These are phyloP conservation scores for Centroberyx gerrardi DNA, from an alignment of 2,797 vertebrate genomes.

Conservation along the genomic window DNA sequence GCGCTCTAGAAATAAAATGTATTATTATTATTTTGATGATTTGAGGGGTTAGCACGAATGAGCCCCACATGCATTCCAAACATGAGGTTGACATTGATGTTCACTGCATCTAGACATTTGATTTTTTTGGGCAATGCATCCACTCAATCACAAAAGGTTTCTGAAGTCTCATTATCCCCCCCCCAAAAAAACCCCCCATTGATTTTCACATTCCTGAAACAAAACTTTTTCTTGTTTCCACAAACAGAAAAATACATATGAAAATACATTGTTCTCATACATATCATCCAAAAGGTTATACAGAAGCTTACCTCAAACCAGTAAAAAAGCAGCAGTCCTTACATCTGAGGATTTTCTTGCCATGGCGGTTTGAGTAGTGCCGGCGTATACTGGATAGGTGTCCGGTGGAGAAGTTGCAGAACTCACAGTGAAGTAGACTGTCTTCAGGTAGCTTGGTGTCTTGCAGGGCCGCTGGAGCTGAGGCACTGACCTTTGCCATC, in stretches of 20 bases:
- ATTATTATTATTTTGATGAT: too few species aligned
- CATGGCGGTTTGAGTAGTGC: slow-evolving; percentile 92
- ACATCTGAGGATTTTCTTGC: slow-evolving; percentile 92
- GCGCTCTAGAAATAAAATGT: too few species aligned
- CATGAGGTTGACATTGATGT: too few species aligned
- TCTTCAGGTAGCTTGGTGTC: slow-evolving; percentile 40
- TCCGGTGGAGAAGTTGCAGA: slow-evolving; percentile 91
- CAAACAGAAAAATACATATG: background rate
- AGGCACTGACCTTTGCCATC: slow-evolving; percentile 83
- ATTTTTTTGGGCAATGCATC: too few species aligned
- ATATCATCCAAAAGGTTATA: background rate
- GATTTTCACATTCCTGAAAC: background rate
- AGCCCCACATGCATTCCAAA: too few species aligned
- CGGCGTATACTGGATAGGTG: slow-evolving; percentile 92
- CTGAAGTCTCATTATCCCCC: too few species aligned
- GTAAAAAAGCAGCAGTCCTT: slow-evolving; percentile 94
- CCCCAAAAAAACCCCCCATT: too few species aligned
- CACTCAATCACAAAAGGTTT: too few species aligned
- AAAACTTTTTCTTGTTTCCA: too few species aligned
- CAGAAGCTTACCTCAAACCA: slow-evolving; percentile 88
- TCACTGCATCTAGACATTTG: too few species aligned
- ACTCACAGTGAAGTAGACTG: slow-evolving; percentile 90
- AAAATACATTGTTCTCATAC: background rate
- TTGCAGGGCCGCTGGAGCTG: slow-evolving; percentile 68
- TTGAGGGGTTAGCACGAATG: too few species aligned